Percentiles rank a stretch among this genome's conserved stretches.
phyloP scores from a whole-genome alignment of 2,113 vertebrate species.

The Hucho hucho region DNA sequence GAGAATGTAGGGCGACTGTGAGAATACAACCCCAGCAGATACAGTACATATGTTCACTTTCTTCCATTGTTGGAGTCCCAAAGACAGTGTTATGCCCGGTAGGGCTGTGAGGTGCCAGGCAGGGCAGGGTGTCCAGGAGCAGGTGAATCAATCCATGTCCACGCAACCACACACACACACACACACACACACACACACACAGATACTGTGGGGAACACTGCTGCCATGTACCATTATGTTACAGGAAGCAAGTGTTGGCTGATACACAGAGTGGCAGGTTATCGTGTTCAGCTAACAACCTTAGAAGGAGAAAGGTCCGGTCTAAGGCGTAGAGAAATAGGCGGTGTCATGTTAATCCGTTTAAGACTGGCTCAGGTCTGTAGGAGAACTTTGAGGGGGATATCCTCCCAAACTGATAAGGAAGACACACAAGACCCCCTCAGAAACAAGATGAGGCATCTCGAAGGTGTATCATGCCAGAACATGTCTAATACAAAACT shows the following conservation, averaged over 20 bases:
- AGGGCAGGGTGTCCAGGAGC: background rate
- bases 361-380: background rate
- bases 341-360: background rate
- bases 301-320: background rate
- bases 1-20: background rate
- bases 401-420: background rate
- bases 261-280: too few species aligned
- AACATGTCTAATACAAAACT: too few species aligned
- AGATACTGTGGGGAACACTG: background rate
- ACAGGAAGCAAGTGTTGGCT: background rate
- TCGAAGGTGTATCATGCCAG: too few species aligned
- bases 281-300: background rate
- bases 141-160: background rate
- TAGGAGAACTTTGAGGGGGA: background rate
- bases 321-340: background rate
- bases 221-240: background rate
- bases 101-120: background rate
- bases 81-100: background rate
- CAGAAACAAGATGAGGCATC: too few species aligned
- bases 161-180: background rate
- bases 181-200: background rate
- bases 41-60: background rate
- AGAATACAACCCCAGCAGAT: background rate
- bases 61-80: background rate
- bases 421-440: too few species aligned